Evolutionary conservation across 2,113 vertebrate species (phyloP).

Genomic region (Heliornis fulica): DNA sequence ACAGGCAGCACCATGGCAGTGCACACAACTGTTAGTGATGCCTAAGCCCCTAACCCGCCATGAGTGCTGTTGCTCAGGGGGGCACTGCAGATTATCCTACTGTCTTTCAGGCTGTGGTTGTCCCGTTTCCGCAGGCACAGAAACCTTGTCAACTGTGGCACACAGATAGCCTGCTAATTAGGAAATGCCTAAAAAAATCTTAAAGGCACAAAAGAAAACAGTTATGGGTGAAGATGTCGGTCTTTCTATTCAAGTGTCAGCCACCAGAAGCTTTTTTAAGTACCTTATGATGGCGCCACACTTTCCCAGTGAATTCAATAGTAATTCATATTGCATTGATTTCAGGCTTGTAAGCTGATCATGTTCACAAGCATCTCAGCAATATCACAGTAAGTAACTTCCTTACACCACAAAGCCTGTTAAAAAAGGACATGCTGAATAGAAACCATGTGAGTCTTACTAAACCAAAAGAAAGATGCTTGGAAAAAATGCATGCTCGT

Average conservation of each 20-base stretch:
- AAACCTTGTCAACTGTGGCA: not conserved
- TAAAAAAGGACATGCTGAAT: not conserved
- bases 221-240: not conserved
- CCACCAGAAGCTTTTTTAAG: not conserved
- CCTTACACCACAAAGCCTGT: not conserved
- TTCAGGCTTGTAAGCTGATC: not conserved
- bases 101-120: not conserved
- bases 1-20: rapidly evolving
- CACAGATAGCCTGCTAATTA: not conserved
- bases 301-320: not conserved
- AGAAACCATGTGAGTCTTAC: no score
- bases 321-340: not conserved
- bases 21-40: no score
- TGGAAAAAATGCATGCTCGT: not conserved
- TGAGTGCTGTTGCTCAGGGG: not conserved
- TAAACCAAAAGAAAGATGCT: not conserved
- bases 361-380: not conserved
- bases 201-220: not conserved
- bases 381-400: not conserved
- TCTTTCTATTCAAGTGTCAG: not conserved
- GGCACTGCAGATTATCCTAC: not conserved
- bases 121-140: not conserved
- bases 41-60: not conserved
- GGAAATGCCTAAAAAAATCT: not conserved
- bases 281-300: not conserved